Evolutionary conservation across 2,113 vertebrate species (phyloP), one percentile per base, ranked within the genome.

Genomic region (Oncorhynchus tshawytscha): DNA sequence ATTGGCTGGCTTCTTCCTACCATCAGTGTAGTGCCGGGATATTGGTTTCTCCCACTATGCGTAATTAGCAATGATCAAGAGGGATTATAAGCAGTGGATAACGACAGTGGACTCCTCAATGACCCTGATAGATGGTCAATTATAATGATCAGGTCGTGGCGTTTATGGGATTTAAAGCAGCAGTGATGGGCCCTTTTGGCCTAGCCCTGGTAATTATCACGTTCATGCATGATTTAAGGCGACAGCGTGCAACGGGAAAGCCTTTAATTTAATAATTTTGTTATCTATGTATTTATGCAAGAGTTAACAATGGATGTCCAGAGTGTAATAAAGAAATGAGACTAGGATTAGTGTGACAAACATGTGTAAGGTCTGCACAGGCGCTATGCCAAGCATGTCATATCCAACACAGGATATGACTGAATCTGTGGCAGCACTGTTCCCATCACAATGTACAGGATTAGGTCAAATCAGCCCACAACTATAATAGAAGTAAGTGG

Each of bases 111-210:
- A 83, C 90, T 91, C 87, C 88, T 90, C 90, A 87, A 90, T 92
- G 92, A 90, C 91, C 91, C 90, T 92, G 92, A 94, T 93, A 92
- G 92, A 91, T 92, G 92, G 89, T 93, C 92, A 93, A 93, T 94
- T 92, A 89, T 90, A 93, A 89, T 91, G 91, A 93, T 93, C 90
- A 91, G 92, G 90, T 93, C 87, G 70, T 71, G 82, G 86, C 88
- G 78, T 86, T 92, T 90, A 92, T 91, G 91, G 91, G 90, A 93
- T 92, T 91, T 90, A 89, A 92, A 92, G 88, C 91, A 90, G 88
- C 89, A 90, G 88, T 89, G 91, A 91, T 90, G 90, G 90, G 85
- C 83, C 87, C 90, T 91, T 88, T 91, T 87, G 87, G 84, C 91
- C 89, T 72, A 71, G 79, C 73, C 84, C 80, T 85, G 88, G 86